phyloP scores from a whole-genome alignment of 2,797 vertebrate genomes.

The Petrocephalus sullivani region DNA sequence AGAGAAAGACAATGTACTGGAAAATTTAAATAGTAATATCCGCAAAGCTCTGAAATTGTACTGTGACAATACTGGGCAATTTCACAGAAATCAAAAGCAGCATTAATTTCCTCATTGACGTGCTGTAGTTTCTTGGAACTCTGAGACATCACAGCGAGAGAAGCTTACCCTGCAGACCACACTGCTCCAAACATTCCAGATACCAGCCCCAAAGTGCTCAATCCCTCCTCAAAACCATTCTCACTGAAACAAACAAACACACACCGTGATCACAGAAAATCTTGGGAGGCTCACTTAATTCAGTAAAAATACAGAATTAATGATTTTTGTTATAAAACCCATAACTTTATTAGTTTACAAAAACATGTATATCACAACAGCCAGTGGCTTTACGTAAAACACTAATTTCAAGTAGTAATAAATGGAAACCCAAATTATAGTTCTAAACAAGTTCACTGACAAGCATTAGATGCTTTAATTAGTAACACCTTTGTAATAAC shows the following conservation, averaged over 20 bases:
- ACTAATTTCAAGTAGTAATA: no score
- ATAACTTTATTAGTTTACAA: no score
- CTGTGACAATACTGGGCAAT: not conserved
- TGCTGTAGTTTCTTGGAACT: not conserved
- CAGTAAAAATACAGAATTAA: no score
- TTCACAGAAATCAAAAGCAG: not conserved
- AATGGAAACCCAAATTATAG: no score
- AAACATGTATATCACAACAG: no score
- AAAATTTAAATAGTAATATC: not conserved
- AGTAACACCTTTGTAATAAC: no score
- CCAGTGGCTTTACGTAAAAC: no score
- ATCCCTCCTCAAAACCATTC: constrained; percentile 80
- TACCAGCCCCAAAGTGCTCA: constrained; percentile 85
- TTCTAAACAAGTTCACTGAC: no score
- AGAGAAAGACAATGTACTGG: not conserved
- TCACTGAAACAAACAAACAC: constrained; percentile 58
- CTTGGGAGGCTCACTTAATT: no score
- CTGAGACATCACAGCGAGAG: not conserved
- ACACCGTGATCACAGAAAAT: no score
- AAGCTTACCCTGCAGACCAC: constrained; percentile 82
- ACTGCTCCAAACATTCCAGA: constrained; percentile 80
- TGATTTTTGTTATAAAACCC: no score
- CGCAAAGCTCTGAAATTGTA: not conserved
- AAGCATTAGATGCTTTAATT: no score
- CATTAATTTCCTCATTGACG: not conserved